Base-by-base conservation (phyloP, 2,888 invertebrate genomes). In the Aphrophora alni region DNA sequence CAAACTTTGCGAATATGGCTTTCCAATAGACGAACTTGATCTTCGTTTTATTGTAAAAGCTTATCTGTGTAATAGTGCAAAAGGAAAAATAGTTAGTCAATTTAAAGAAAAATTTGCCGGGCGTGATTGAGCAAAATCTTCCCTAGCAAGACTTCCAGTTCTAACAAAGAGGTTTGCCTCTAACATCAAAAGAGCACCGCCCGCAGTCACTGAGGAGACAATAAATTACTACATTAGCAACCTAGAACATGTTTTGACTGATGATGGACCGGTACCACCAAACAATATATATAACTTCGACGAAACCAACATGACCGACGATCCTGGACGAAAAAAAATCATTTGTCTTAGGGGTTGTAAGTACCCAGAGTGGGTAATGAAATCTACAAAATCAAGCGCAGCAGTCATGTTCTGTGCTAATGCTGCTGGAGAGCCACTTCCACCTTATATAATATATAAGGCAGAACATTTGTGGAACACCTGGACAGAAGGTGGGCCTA, bases 401-500 rank as follows among this genome's bases (percentile, higher is more conserved):
- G 59, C 87, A 3, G 38, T 88, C 1, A 89, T 89, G 88, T 85
- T 89, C 80, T 86, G 87, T 78, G 87, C 85, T 10, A 85, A 86
- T 68, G 88, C 88, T 12, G 84, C 82, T 79, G 89, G 88, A 7
- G 81, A 84, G 70, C 25, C 87, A 2, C 82, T 89, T 33, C 88
- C 88, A 7, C 85, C 85, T 27, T 89, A 88, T 83, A 87, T 88
- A 5, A 87, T 88, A 0, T 89, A 89, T 83, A 89, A 89, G 84
- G 85, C 88, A 0, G 84, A 85, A 78, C 78, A 88, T 80, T 68
- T 89, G n/a, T 88, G 87, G 84, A 82, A 86, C 72, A 86, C 87
- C 8, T 89, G 89, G 89, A 86, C 84, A 8, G 83, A 84, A 83
- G 86, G 87, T 74, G 89, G 89, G 10, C 88, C 88, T 24, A n/a